These are phyloP conservation scores for Myrmecobius fasciatus DNA, from an alignment of 2,113 vertebrate genomes.

Conservation along the genomic window DNA sequence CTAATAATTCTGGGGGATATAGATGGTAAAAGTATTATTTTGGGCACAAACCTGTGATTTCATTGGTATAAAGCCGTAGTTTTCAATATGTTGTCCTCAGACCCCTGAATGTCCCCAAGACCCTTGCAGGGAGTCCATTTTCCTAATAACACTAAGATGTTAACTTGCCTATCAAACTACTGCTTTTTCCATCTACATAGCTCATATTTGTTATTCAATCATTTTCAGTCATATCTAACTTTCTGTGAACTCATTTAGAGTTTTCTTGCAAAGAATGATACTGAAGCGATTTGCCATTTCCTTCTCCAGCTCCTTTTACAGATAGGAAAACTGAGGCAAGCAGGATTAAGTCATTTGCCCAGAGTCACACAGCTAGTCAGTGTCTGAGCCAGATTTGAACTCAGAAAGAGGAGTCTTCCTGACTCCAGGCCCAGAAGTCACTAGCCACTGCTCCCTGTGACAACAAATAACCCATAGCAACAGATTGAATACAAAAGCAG, in stretches of 20 bases:
- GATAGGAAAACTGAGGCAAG: neutral
- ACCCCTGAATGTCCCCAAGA: neutral
- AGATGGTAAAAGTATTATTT: neutral
- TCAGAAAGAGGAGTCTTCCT: neutral
- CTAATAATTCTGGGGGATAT: neutral
- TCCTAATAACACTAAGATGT: neutral
- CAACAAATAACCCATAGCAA: neutral
- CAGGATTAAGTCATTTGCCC: neutral
- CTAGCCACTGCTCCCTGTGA: no score
- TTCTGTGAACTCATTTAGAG: neutral
- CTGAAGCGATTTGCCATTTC: neutral
- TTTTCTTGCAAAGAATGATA: neutral
- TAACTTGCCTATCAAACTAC: neutral
- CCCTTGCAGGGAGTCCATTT: neutral
- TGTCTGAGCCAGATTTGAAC: neutral
- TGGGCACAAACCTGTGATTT: neutral
- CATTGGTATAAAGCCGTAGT: neutral
- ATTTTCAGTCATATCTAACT: neutral
- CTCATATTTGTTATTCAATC: neutral
- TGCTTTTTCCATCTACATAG: neutral
- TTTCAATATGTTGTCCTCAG: neutral
- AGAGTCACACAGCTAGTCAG: neutral
- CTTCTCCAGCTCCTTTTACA: neutral
- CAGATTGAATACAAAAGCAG: neutral
- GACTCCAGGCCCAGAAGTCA: no score